A percentile compares a stretch with the other conserved stretches of the same genome.
Conservation (phyloP, 1,140 invertebrate genomes). For the Potamilus streckersoni region DNA sequence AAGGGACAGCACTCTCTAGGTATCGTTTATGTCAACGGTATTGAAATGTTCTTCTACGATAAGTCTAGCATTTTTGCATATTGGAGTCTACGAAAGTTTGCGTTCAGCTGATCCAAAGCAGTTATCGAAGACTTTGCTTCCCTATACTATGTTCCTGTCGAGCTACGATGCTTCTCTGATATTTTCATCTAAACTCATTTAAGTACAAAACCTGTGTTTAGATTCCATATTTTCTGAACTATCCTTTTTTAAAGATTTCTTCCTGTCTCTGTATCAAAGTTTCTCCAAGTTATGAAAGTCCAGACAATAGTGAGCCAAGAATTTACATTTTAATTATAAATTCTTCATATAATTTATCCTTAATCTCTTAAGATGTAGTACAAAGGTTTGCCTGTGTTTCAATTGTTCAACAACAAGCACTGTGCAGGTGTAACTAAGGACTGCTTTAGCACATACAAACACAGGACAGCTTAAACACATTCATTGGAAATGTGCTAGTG, state of each 20-base stretch:
- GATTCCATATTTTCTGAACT: constrained; percentile 3
- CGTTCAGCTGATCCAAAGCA: not conserved
- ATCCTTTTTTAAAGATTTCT: constrained; percentile 6
- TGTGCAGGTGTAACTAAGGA: no score
- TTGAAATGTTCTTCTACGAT: constrained; percentile 22
- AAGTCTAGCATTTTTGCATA: constrained; percentile 9
- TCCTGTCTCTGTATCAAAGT: not conserved
- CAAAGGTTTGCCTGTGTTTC: no score
- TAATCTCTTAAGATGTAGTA: no score
- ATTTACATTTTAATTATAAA: no score
- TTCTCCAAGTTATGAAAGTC: no score
- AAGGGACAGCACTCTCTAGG: not conserved
- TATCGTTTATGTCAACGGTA: constrained; percentile 18
- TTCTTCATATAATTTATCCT: no score
- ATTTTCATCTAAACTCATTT: constrained; percentile 14
- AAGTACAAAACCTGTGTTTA: constrained; percentile 15
- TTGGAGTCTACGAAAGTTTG: not conserved
- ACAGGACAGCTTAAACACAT: no score
- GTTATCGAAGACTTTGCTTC: constrained; percentile 2
- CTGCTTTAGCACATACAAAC: no score
- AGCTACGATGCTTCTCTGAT: not conserved
- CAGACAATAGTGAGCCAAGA: no score
- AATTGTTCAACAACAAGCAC: no score
- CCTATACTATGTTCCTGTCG: constrained; percentile 10
- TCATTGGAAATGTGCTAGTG: no score